Conservation (phyloP, 2,888 invertebrate genomes). For the Scaptomyza flava region DNA sequence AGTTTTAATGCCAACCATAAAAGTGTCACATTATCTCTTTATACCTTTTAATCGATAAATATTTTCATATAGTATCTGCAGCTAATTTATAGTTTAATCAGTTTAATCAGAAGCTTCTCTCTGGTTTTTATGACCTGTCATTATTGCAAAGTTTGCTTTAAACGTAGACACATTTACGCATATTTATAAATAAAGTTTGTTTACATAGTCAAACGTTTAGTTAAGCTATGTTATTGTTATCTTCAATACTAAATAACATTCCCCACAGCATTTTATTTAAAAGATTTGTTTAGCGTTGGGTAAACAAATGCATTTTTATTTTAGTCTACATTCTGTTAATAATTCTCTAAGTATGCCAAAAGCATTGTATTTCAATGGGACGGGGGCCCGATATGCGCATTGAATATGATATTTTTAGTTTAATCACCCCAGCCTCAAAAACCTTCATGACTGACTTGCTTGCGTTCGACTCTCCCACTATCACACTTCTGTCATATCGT, state of each 20-base stretch:
- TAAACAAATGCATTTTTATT: background rate
- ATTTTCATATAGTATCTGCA: constrained; percentile 13
- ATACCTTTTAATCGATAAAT: constrained; percentile 43
- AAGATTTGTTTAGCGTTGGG: background rate
- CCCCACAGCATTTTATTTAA: background rate
- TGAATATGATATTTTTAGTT: constrained; percentile 17
- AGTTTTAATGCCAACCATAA: constrained; percentile 60
- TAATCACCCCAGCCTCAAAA: constrained; percentile 17
- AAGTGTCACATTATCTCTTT: constrained; percentile 61
- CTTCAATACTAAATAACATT: background rate
- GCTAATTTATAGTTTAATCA: constrained; percentile 68
- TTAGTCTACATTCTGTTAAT: constrained; percentile 2
- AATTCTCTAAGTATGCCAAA: constrained; percentile 21
- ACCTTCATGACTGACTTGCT: constrained; percentile 10
- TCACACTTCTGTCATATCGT: constrained; percentile 6
- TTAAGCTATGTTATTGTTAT: constrained; percentile 1
- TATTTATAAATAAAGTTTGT: constrained; percentile 21
- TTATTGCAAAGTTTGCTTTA: constrained; percentile 36
- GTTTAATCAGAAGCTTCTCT: constrained; percentile 44
- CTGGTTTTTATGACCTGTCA: constrained; percentile 52
- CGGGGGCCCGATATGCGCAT: constrained; percentile 4
- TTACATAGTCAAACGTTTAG: constrained; percentile 32
- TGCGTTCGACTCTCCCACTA: background rate
- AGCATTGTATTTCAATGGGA: constrained; percentile 15
- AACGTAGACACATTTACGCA: constrained; percentile 4